phyloP scores from a whole-genome alignment of 2,113 vertebrate species.

The Meriones unguiculatus region DNA sequence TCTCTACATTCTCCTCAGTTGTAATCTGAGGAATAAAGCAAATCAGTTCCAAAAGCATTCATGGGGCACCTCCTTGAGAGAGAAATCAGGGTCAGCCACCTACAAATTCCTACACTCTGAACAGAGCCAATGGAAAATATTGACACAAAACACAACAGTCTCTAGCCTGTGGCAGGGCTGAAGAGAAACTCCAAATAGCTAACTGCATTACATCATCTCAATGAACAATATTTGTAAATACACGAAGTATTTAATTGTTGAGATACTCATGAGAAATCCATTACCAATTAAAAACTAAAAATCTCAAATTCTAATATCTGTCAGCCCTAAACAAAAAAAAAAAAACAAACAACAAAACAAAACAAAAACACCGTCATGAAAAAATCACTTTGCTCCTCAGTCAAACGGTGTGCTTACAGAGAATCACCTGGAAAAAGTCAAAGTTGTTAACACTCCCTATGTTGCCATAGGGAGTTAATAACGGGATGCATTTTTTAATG shows the following conservation, averaged over 20 bases:
- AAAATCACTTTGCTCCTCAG: constrained; percentile 71
- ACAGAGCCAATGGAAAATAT: constrained; percentile 28
- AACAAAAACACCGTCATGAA: neutral
- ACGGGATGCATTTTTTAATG: constrained; percentile 40
- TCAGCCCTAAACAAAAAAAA: neutral
- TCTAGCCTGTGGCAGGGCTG: constrained; percentile 31
- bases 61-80: neutral
- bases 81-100: constrained; percentile 17
- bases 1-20: constrained; percentile 57
- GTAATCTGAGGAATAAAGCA: constrained; percentile 50
- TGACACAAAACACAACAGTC: constrained; percentile 39
- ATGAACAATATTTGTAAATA: constrained; percentile 55
- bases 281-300: constrained; percentile 50
- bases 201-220: constrained; percentile 57
- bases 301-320: constrained; percentile 58
- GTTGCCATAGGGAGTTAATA: constrained; percentile 58
- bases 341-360: neutral
- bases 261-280: constrained; percentile 65
- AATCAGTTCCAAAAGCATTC: constrained; percentile 31
- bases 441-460: constrained; percentile 69
- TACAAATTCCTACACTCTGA: constrained; percentile 49
- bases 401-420: constrained; percentile 62
- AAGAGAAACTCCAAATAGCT: constrained; percentile 68
- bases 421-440: constrained; percentile 67
- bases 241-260: constrained; percentile 66